Evolutionary conservation across 2,888 invertebrate species (phyloP), one percentile per base, ranked within the genome.

Genomic region (Folsomia candida): DNA sequence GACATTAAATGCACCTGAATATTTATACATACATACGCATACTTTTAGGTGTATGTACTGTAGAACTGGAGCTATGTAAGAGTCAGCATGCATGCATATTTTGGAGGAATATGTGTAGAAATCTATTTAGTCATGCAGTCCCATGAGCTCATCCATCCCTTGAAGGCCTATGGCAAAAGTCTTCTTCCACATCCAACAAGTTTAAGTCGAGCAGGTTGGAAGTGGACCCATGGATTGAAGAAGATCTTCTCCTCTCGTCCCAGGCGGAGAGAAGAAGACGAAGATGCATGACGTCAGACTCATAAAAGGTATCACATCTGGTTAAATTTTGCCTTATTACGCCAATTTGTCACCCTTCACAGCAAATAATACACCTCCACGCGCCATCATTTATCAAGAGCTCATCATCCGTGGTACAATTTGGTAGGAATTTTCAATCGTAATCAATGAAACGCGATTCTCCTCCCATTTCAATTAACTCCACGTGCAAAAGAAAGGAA

Each of bases 381-480:
- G 18, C 20, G n/a, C 54, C 54, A 54, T 6, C 6, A 22, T 6
- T 20, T 20, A n/a, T 22, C 54, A 22, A 22, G 4, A 54, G 6
- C 22, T 22, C 20, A 20, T 54, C 20, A 54, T 26, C 20, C 29
- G 29, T 27, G 6, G 29, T 18, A 62, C 37, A 37, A 62, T 62
- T 62, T 3, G n/a, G 11, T 27, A 9, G 47, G 60, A 28, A 68
- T 77, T 68, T 58, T 60, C 51, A 47, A 37, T 65, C 57, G 61
- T 66, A 75, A 72, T 59, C 67, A 57, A 68, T 66, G 63, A 74
- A 73, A 74, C 72, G 26, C 74, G 68, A 71, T 74, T 76, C 77
- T 73, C 80, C 80, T 76, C 80, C 80, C 80, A 72, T 75, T 78
- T 78, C 77, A 78, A 78, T 78, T 78, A 78, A 70, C 71, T 76